A percentile compares a stretch with the other conserved stretches of the same genome.
Evolutionary conservation across 2,888 invertebrate species (phyloP).

Genomic region (Cartodere bifasciata): DNA sequence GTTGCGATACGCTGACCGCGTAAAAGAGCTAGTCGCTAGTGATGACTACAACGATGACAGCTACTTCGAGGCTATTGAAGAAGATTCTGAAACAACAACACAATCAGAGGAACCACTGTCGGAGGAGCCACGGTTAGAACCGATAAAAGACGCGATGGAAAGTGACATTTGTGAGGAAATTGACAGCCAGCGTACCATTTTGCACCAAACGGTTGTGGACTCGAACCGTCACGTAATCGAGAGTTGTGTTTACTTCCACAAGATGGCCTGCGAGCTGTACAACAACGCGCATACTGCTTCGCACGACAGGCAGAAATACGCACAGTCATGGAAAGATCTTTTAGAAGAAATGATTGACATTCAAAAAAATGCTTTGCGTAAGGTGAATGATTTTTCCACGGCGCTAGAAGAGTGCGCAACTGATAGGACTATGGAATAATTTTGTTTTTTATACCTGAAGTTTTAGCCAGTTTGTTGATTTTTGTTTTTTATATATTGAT

Average conservation of each 20-base stretch:
- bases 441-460: neutral
- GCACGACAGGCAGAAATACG: conserved; percentile 63
- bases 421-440: too few species aligned
- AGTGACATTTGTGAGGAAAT: too few species aligned
- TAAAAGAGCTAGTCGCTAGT: conserved; percentile 72
- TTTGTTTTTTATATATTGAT: too few species aligned
- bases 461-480: neutral
- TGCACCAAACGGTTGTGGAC: conserved; percentile 80
- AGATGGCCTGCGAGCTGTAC: conserved; percentile 62
- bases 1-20: conserved; percentile 92
- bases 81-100: neutral
- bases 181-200: too few species aligned
- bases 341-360: conserved; percentile 29
- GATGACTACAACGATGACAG: conserved; percentile 15
- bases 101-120: too few species aligned
- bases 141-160: conserved; percentile 17
- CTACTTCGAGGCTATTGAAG: conserved; percentile 4
- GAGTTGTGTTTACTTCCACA: conserved; percentile 57
- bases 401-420: conserved; percentile 23
- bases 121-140: neutral
- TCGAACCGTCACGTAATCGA: conserved; percentile 71
- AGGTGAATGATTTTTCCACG: conserved; percentile 27
- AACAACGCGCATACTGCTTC: conserved; percentile 77
- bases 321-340: conserved; percentile 27
- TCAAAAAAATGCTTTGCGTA: conserved; percentile 26